Evolutionary conservation across 1,140 invertebrate genomes (phyloP).

Genomic region (Heliconius himera): DNA sequence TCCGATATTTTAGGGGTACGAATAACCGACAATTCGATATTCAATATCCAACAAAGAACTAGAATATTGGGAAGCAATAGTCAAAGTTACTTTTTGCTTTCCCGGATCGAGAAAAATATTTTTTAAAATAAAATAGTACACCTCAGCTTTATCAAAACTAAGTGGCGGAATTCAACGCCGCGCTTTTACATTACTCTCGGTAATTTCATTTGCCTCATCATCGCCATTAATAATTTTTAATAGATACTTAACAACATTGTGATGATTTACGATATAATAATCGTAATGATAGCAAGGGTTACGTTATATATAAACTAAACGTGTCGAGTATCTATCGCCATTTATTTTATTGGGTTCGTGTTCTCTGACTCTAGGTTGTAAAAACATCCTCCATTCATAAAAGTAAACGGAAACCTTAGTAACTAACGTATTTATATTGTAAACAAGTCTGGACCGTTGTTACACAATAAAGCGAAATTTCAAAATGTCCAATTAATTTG

Average conservation of each 20-base stretch:
- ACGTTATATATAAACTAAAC: constrained; percentile 4
- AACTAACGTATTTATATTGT: background rate
- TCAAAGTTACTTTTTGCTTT: background rate
- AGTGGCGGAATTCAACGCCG: background rate
- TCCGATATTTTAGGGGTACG: no score
- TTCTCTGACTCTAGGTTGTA: background rate
- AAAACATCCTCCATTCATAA: constrained; percentile 14
- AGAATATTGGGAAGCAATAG: no score
- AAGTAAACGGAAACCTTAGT: background rate
- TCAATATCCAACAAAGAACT: no score
- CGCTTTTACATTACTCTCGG: background rate
- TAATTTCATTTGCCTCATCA: background rate
- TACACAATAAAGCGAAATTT: background rate
- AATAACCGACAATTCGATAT: no score
- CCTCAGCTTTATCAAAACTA: background rate
- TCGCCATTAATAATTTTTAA: background rate
- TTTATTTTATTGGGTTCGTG: constrained; percentile 1
- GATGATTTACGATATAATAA: constrained; percentile 1
- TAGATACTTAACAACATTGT: background rate
- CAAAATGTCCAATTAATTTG: background rate
- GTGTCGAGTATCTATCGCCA: background rate
- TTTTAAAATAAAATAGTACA: background rate
- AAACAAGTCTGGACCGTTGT: background rate
- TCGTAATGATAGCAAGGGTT: background rate
- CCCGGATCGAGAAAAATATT: no score